Evolutionary conservation across 2,113 vertebrate genomes (phyloP).

Genomic region (Nibea albiflora): DNA sequence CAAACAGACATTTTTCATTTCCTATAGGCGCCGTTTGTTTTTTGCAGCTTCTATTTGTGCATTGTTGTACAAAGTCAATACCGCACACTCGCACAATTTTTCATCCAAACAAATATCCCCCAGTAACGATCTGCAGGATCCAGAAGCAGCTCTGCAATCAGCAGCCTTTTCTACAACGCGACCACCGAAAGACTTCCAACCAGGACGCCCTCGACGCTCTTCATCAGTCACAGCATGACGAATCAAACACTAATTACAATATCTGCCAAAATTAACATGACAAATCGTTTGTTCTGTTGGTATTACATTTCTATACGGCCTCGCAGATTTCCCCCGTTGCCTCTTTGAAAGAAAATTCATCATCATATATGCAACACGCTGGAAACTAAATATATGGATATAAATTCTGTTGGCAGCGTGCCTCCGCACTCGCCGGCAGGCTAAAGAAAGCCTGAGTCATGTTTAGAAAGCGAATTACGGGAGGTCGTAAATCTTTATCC

Average conservation of each 20-base stretch:
- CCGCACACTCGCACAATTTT: slow-evolving; percentile 39
- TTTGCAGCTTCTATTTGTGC: slow-evolving; percentile 42
- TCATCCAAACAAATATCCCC: slow-evolving; percentile 58
- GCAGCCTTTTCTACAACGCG: slow-evolving; percentile 37
- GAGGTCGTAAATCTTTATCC: slow-evolving; percentile 68
- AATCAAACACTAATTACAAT: slow-evolving; percentile 80
- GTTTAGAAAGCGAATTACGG: slow-evolving; percentile 60
- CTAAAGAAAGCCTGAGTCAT: slow-evolving; percentile 66
- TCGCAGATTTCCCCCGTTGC: slow-evolving; percentile 33
- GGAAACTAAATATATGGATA: slow-evolving; percentile 67
- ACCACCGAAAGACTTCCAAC: slow-evolving; percentile 47
- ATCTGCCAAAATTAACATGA: slow-evolving; percentile 69
- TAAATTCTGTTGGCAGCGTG: slow-evolving; percentile 66
- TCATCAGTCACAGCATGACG: slow-evolving; percentile 71
- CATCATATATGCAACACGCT: slow-evolving; percentile 61
- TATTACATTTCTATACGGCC: slow-evolving; percentile 35
- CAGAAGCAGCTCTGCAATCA: slow-evolving; percentile 59
- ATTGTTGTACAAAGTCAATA: slow-evolving; percentile 56
- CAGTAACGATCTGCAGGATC: slow-evolving; percentile 60
- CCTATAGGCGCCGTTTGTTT: not conserved
- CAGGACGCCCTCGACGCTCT: slow-evolving; percentile 30
- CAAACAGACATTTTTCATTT: slow-evolving; percentile 28
- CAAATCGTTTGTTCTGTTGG: slow-evolving; percentile 71
- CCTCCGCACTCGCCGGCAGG: slow-evolving; percentile 46
- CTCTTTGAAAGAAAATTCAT: slow-evolving; percentile 46